These are phyloP conservation scores for Odocoileus virginianus DNA, from an alignment of 2,113 vertebrate genomes.

Conservation along the genomic window DNA sequence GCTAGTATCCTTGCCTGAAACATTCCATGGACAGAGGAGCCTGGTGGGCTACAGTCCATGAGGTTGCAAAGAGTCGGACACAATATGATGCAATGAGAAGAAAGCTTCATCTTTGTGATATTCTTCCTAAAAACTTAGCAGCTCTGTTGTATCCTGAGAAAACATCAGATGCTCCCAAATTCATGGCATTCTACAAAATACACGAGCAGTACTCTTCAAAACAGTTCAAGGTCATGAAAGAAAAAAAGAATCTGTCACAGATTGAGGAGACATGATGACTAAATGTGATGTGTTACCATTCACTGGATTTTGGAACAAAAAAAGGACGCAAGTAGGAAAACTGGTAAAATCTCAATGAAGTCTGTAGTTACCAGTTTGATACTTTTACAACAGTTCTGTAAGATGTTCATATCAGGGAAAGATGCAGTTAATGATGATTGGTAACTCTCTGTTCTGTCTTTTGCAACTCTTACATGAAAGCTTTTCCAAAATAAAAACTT, in stretches of 20 bases:
- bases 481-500: not conserved
- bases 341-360: not conserved
- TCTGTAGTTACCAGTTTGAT: not conserved
- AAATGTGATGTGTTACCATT: no score
- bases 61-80: not conserved
- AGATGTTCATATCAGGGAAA: not conserved
- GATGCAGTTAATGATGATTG: not conserved
- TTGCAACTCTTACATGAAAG: not conserved
- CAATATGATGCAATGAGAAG: not conserved
- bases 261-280: not conserved
- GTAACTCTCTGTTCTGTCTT: not conserved
- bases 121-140: not conserved
- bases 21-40: not conserved
- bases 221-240: not conserved
- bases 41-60: not conserved
- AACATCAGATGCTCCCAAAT: not conserved
- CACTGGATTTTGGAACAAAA: not conserved
- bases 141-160: not conserved
- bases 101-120: not conserved
- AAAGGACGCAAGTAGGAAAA: not conserved
- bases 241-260: not conserved
- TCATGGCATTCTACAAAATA: not conserved
- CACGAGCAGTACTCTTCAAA: not conserved
- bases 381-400: not conserved
- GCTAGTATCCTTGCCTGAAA: not conserved